Base-by-base conservation (phyloP, 2,888 invertebrate species). In the Drosophila bunnanda region DNA sequence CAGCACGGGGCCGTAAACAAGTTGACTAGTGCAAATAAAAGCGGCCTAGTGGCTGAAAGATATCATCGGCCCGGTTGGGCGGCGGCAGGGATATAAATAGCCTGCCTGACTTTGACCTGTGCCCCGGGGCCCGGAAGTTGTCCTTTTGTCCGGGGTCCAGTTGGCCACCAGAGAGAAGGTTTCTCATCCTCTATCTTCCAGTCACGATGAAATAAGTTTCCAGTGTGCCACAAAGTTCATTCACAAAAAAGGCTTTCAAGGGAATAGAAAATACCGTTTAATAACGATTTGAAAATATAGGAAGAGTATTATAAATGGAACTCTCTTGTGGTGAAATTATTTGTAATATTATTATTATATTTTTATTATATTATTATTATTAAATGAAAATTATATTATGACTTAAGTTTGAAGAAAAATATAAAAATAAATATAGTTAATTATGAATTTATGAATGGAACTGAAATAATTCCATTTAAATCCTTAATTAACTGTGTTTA, bases 201-300 rank as follows among this genome's bases (percentile, higher is more conserved):
- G 71, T 32, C 44, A 32, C 38, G 17, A 43, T 65, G 39, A 12
- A 50, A 64, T 50, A 62, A 34, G 20, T 46, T 64, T 48, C 64
- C 64, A 64, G 64, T 39, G 10, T 69, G 67, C 44, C 12, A 1
- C 32, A 57, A 71, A 74, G 76, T 83, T 88, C 86, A 83, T 88
- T 88, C 88, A 83, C 82, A 85, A 88, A 82, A 44, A 22, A 44
- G 66, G 17, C 52, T 32, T 38, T 38, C 20, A 55, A 56, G 41
- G 46, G 43, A 38, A 22, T 38, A 34, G 73, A 71, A 75, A 77
- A 74, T 32, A 55, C 62, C 56, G 57, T 53, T 62, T 67, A 74
- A 68, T 74, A 75, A 86, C 65, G 75, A 80, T 68, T 62, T 28
- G 5, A 28, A 38, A 28, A 13, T 5, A 15, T 12, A 20, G 15